Evolutionary conservation across 2,113 vertebrate species (phyloP), one percentile per base, ranked within the genome.

Genomic region (Halcyon malimbica): DNA sequence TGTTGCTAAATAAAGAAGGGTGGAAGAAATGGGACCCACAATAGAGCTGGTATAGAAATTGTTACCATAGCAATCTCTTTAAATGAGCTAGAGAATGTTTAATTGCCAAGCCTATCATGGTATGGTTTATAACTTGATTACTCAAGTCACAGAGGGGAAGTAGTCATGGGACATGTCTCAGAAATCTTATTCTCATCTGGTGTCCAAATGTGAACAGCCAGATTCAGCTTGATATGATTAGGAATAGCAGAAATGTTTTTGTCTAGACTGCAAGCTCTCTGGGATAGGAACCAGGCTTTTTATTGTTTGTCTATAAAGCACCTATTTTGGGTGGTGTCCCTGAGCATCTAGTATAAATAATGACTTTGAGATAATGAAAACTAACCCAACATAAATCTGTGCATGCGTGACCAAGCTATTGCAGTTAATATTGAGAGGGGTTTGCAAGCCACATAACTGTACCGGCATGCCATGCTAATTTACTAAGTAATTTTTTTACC

Each of bases 61-160:
- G 94, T 94, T 97, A 77, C 83, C 63, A 82, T 89, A 90, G 91
- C 77, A 84, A 91, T 96, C 74, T 90, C 74, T 82, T 97, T 67
- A 94, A 77, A 91, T 89, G 74, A 95, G 54, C 89, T 89, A 82
- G 62, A 93, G 96, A 94, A 94, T 76, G 62, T 87, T 94, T 95
- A 93, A 92, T 93, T 96, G 83, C 57, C 69, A 71, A 69, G 31
- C 54, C 77, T 77, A 93, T 90, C 69, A 53, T 76, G 67, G n/a
- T 92, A 82, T 76, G 25, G 89, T 95, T 94, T 95, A 89, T 93
- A 96, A 96, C 89, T 93, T 94, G 90, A 97, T 94, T 96, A 80
- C 56, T 90, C 39, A 92, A 79, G 62, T 95, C 62, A 41, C 65
- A 84, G 62, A 96, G 80, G 89, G 90, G 83, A 95, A 69, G 83